phyloP scores from a whole-genome alignment of 2,888 invertebrate species.

The Pyrocoelia pectoralis region DNA sequence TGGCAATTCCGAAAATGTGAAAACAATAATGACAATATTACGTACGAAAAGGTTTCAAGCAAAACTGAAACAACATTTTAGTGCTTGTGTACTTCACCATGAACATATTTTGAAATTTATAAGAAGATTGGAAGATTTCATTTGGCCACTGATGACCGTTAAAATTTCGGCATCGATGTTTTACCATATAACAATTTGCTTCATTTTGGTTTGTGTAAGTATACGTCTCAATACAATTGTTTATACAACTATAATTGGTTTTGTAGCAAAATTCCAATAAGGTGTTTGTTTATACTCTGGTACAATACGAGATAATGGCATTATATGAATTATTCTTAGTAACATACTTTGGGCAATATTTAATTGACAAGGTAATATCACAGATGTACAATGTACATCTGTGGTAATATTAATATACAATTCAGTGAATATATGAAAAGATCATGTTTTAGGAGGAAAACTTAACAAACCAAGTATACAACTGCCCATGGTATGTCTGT shows the following conservation, averaged over 20 bases:
- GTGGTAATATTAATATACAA: no score
- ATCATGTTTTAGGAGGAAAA: conserved; percentile 19
- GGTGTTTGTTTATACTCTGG: conserved; percentile 18
- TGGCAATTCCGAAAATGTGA: not conserved
- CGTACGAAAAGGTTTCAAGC: not conserved
- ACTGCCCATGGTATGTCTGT: conserved; percentile 18
- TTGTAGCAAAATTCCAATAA: not conserved
- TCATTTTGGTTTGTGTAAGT: conserved; percentile 21
- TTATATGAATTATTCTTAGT: conserved; percentile 15
- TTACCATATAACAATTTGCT: conserved; percentile 18
- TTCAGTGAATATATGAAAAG: no score
- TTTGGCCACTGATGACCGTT: conserved; percentile 14
- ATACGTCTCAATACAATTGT: not conserved
- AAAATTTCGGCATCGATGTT: conserved; percentile 18
- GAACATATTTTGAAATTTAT: conserved; percentile 12
- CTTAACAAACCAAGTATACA: not conserved
- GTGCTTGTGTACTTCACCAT: conserved; percentile 1
- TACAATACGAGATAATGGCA: conserved; percentile 23
- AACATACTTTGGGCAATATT: conserved; percentile 20
- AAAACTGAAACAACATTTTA: not conserved
- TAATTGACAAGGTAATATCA: conserved; percentile 19
- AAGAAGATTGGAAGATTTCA: conserved; percentile 12
- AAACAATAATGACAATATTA: not conserved
- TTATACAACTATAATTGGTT: not conserved
- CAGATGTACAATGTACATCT: no score